Evolutionary conservation across 2,888 invertebrate species (phyloP), one percentile per base, ranked within the genome.

Genomic region (Yponomeuta evonymella): DNA sequence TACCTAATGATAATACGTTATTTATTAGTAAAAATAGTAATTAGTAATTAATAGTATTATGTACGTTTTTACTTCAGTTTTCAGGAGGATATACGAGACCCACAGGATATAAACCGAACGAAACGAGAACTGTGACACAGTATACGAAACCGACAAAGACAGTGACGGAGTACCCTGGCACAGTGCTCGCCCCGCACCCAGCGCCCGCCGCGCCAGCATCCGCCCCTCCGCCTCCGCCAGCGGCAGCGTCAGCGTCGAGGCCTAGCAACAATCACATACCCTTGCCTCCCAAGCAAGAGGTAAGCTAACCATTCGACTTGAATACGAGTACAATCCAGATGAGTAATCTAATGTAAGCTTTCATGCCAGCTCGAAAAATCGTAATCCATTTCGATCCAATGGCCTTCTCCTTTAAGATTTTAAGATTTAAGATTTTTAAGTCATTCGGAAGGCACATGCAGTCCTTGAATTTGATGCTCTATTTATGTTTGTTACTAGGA

Each of bases 91-190:
- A 58, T 15, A 58, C 51, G 12, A 58, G 51, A 58, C 51, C 51
- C 3, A 58, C 51, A 58, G 51, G 51, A 12, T 58, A 58, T 58
- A 58, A 72, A 71, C 30, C 73, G 29, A 70, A 66, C 70, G 76
- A 76, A 71, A 70, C 72, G 68, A 74, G 72, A 74, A n/a, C 5
- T 51, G n/a, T 64, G 23, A 68, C 65, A 12, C 70, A 69, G 23
- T 58, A 70, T 65, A 30, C 71, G 71, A 75, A 74, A 73, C 72
- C 71, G 66, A 63, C 71, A 63, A 76, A 74, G 72, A 68, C 69
- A 71, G 30, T 65, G 48, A 72, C 66, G 62, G 74, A 75, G 12
- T 58, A 72, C 69, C 58, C 68, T 15, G 73, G 51, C 51, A 58
- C 15, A 58, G 51, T 58, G 15, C 51, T 12, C 51, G 51, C 15